Evolutionary conservation across 1,140 invertebrate genomes (phyloP), one percentile per base, ranked within the genome.

Genomic region (Palaemon carinicauda): DNA sequence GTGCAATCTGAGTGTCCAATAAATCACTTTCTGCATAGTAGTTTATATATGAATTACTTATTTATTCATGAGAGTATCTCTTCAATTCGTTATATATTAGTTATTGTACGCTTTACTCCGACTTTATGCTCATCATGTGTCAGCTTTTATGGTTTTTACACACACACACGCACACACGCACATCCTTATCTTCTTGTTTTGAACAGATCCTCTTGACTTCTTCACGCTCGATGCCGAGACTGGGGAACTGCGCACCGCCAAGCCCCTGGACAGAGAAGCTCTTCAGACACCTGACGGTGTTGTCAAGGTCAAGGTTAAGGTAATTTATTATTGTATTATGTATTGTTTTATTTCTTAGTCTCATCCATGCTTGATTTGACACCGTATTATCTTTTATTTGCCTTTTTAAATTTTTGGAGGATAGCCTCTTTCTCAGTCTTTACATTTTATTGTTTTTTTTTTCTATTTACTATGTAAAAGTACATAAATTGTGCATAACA

Each of bases 201-300:
- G 91, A 91, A 17, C 89, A 97, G 96, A 97, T 94, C 96, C 96
- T 5, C 94, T 95, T 90, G 96, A 97, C 90, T 97, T 96, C 90
- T 98, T 98, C 91, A 92, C 95, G 14, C 90, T 98, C 89, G 95
- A 98, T 91, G 92, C 94, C 31, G 92, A 93, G 27, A 95, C 94
- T 14, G 96, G 97, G 12, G 95, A 97, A 91, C 90, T 98, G 54
- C 94, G 94, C 88, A 97, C 96, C 0, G 96, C 96, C 0, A 95
- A 95, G 89, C 96, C 95, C 0, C 90, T 98, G 69, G 96, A 98
- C 91, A 94, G 95, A 88, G 96, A 97, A 91, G 94, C 95, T 15
- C 91, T 97, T 31, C 93, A 94, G 19, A 95, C 96, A 90, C 94
- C 95, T 4, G 95, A 95, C 1, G 96, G 96, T 5, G 94, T 96